Conservation (phyloP, 1,140 invertebrate species). For the Drosophila miranda region DNA sequence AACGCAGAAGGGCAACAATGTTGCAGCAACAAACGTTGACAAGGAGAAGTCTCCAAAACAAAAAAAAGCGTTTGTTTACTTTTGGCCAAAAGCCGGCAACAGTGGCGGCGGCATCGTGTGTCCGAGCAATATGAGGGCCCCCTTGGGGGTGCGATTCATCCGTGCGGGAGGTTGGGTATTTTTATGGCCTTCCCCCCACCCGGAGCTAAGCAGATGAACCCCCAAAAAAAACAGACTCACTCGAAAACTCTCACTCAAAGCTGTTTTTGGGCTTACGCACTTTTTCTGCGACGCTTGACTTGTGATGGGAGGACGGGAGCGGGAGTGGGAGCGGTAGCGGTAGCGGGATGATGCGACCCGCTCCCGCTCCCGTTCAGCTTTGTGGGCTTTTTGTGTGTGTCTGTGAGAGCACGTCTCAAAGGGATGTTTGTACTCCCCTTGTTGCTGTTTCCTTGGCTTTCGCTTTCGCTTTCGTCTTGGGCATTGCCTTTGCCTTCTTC, state of each 20-base stretch:
- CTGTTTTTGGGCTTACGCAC: slow-evolving; percentile 10
- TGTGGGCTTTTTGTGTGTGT: slow-evolving; percentile 14
- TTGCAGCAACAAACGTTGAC: slow-evolving; percentile 52
- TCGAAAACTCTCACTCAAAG: slow-evolving; percentile 59
- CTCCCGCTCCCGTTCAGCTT: slow-evolving; percentile 18
- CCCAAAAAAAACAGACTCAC: slow-evolving; percentile 29
- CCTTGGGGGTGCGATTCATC: slow-evolving; percentile 50
- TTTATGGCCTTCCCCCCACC: slow-evolving; percentile 45
- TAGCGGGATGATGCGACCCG: slow-evolving; percentile 18
- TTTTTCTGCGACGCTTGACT: slow-evolving; percentile 38
- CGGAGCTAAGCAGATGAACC: slow-evolving; percentile 21
- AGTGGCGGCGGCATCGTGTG: slow-evolving; percentile 65
- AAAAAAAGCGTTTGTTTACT: slow-evolving; percentile 75
- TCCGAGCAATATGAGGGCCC: slow-evolving; percentile 39
- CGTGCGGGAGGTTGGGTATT: slow-evolving; percentile 37
- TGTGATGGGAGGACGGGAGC: slow-evolving; percentile 14
- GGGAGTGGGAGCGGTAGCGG: not conserved
- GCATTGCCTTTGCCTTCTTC: slow-evolving; percentile 23
- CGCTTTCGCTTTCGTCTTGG: slow-evolving; percentile 32
- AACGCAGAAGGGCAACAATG: slow-evolving; percentile 52
- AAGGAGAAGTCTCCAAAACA: slow-evolving; percentile 63
- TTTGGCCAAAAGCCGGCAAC: slow-evolving; percentile 39
- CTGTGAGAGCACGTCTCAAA: slow-evolving; percentile 44
- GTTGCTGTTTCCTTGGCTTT: slow-evolving; percentile 32
- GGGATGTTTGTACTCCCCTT: slow-evolving; percentile 52